Evolutionary conservation across 2,888 invertebrate genomes (phyloP).

Genomic region (Adela reaumurella): DNA sequence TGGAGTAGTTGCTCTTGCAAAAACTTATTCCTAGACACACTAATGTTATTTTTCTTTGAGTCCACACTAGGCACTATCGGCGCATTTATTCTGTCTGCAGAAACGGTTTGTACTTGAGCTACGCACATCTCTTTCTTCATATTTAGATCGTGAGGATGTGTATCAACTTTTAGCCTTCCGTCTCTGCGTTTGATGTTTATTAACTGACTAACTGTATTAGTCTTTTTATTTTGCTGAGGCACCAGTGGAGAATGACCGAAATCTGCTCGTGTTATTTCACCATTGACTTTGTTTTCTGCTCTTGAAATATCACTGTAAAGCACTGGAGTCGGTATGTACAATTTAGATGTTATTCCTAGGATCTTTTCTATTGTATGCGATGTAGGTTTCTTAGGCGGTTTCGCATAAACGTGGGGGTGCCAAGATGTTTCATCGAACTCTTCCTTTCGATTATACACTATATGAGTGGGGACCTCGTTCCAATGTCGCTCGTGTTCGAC

Average conservation of each 20-base stretch:
- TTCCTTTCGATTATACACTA: conserved; percentile 10
- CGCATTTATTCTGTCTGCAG: conserved; percentile 22
- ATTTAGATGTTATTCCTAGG: conserved; percentile 54
- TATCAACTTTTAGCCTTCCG: conserved; percentile 8
- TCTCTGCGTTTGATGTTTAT: conserved; percentile 34
- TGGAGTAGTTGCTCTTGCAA: conserved; percentile 41
- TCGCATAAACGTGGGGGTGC: conserved; percentile 88
- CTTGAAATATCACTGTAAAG: background rate
- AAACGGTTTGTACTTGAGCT: conserved; percentile 40
- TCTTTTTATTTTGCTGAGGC: conserved; percentile 15
- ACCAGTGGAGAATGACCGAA: background rate
- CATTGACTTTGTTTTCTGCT: conserved; percentile 2
- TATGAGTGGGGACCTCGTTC: conserved; percentile 2
- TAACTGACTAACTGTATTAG: conserved; percentile 26
- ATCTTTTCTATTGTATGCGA: conserved; percentile 88
- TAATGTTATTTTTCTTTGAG: conserved; percentile 8
- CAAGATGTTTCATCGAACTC: conserved; percentile 53
- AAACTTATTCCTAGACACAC: conserved; percentile 36
- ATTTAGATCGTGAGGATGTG: background rate
- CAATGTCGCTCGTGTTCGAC: conserved; percentile 10
- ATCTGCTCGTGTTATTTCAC: conserved; percentile 10
- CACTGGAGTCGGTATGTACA: conserved; percentile 6
- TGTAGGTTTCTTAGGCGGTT: conserved; percentile 77
- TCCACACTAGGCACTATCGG: conserved; percentile 4
- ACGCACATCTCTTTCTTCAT: conserved; percentile 23